Percentiles rank a stretch among this genome's conserved stretches.
phyloP scores from a whole-genome alignment of 2,797 vertebrate species.

The Parauchenoglanis ngamensis region DNA sequence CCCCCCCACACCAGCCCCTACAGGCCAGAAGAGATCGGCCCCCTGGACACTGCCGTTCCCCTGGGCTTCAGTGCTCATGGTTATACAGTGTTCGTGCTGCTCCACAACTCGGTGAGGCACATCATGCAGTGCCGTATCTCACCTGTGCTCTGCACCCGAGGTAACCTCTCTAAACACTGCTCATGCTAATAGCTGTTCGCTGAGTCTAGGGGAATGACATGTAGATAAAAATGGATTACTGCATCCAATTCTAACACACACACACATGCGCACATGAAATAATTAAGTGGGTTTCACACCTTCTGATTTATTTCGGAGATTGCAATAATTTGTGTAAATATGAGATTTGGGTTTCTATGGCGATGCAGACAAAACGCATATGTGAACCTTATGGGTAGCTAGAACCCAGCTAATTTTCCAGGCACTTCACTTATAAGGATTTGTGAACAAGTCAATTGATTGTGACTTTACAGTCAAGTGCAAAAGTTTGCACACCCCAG shows the following conservation, averaged over 20 bases:
- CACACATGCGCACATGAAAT: neutral
- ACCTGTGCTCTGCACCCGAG: conserved; percentile 80
- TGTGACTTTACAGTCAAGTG: neutral
- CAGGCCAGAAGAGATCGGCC: conserved; percentile 57
- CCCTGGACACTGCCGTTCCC: conserved; percentile 77
- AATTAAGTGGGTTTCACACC: neutral
- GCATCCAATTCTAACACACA: neutral
- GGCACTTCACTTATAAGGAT: no score
- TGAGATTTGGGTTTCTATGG: neutral
- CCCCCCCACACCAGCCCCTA: conserved; percentile 70
- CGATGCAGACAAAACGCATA: neutral
- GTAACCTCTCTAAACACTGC: conserved; percentile 64
- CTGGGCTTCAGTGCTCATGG: conserved; percentile 81
- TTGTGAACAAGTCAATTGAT: neutral
- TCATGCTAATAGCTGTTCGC: neutral
- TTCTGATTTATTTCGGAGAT: neutral
- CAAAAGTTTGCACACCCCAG: neutral
- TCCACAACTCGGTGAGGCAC: conserved; percentile 73
- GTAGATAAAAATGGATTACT: neutral
- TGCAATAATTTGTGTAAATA: neutral
- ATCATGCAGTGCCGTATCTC: conserved; percentile 80
- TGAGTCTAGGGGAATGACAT: neutral
- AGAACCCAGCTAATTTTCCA: neutral
- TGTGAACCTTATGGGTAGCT: neutral
- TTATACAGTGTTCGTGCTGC: conserved; percentile 82